phyloP scores from a whole-genome alignment of 2,888 invertebrate species.

The Polyommatus icarus region DNA sequence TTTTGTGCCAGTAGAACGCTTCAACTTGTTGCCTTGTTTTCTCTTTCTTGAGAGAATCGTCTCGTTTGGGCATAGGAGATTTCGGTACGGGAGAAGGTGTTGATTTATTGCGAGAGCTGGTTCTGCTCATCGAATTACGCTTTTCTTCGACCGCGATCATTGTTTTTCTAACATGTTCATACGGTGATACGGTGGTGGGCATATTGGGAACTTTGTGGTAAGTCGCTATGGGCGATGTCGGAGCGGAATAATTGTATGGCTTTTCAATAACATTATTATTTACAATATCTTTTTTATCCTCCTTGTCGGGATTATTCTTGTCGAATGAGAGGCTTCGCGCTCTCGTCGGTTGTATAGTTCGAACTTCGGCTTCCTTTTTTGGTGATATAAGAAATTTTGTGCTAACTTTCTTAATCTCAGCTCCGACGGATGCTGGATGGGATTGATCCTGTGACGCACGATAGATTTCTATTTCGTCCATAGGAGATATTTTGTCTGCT shows the following conservation, averaged over 20 bases:
- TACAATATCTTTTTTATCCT: conserved; percentile 28
- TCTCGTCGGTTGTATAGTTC: conserved; percentile 68
- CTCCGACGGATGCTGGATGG: conserved; percentile 67
- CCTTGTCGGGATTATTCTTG: conserved; percentile 46
- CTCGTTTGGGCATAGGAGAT: conserved; percentile 44
- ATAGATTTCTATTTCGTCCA: conserved; percentile 63
- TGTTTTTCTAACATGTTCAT: conserved; percentile 64
- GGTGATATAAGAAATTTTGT: conserved; percentile 72
- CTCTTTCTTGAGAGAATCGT: conserved; percentile 64
- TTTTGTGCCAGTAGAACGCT: conserved; percentile 85
- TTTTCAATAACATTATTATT: conserved; percentile 43
- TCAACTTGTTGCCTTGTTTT: conserved; percentile 81
- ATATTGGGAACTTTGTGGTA: conserved; percentile 66
- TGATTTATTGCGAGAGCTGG: conserved; percentile 50
- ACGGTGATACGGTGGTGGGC: conserved; percentile 70
- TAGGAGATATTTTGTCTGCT: conserved; percentile 55
- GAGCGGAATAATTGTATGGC: conserved; percentile 72
- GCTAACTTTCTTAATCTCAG: conserved; percentile 73
- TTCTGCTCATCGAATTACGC: conserved; percentile 59
- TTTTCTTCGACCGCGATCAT: conserved; percentile 69
- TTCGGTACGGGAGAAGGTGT: conserved; percentile 51
- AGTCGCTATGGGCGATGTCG: conserved; percentile 66
- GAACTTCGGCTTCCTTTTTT: conserved; percentile 73
- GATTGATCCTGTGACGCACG: conserved; percentile 57
- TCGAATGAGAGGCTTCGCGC: conserved; percentile 69